Conservation (phyloP, 2,888 invertebrate genomes). For the Serripes groenlandicus region DNA sequence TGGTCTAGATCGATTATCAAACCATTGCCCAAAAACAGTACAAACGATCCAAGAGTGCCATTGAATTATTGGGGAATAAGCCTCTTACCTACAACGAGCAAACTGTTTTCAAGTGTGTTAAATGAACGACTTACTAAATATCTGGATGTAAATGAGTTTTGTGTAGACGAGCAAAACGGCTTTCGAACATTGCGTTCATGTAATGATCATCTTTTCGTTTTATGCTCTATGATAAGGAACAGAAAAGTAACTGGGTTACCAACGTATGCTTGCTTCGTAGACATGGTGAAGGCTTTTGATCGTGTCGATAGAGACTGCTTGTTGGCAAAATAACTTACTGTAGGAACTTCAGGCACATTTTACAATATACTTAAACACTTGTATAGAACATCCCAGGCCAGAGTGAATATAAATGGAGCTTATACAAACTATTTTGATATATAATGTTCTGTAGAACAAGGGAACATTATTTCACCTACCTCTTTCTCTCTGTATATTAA, state of each 20-base stretch:
- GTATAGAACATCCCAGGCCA: slow-evolving; percentile 1
- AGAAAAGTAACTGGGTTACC: not conserved
- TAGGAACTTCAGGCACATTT: not conserved
- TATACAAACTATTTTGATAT: not conserved
- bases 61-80: not conserved
- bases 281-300: slow-evolving; percentile 3
- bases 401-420: not conserved
- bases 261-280: not conserved
- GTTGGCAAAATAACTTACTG: not conserved
- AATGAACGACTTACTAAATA: not conserved
- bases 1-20: slow-evolving; percentile 16
- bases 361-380: not conserved
- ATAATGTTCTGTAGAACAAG: slow-evolving; percentile 14
- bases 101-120: not conserved
- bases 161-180: not conserved
- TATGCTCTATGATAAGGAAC: not conserved
- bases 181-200: not conserved
- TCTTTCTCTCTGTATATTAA: slow-evolving; percentile 10
- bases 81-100: not conserved
- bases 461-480: slow-evolving; percentile 1
- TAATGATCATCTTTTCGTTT: not conserved
- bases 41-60: not conserved
- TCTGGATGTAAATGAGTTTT: not conserved
- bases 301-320: slow-evolving; percentile 6
- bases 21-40: not conserved